Conservation (phyloP, 2,888 invertebrate species). For the Oxystoma pomonae region DNA sequence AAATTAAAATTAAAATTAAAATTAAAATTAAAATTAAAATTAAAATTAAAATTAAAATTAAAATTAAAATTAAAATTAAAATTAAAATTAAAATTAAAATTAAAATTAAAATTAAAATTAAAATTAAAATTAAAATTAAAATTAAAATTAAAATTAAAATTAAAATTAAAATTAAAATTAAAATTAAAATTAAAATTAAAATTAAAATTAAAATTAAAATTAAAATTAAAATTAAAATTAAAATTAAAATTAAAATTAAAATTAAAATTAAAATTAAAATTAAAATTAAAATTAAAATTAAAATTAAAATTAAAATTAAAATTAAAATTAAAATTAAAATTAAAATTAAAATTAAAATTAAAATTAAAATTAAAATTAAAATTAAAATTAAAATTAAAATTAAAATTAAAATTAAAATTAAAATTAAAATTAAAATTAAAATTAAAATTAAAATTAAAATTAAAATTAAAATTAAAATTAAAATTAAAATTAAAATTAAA, state of each 20-base stretch:
- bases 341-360: neutral
- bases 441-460: neutral
- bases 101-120: neutral
- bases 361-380: neutral
- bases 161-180: neutral
- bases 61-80: neutral
- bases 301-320: neutral
- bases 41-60: neutral
- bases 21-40: neutral
- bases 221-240: neutral
- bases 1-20: neutral
- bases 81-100: neutral
- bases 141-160: neutral
- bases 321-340: neutral
- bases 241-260: neutral
- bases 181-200: neutral
- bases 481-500: neutral
- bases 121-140: neutral
- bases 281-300: neutral
- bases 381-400: neutral
- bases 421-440: neutral
- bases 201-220: neutral
- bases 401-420: neutral
- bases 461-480: neutral
- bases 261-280: neutral